Conservation (phyloP, 2,888 invertebrate genomes). For the Sphaerophoria taeniata region DNA sequence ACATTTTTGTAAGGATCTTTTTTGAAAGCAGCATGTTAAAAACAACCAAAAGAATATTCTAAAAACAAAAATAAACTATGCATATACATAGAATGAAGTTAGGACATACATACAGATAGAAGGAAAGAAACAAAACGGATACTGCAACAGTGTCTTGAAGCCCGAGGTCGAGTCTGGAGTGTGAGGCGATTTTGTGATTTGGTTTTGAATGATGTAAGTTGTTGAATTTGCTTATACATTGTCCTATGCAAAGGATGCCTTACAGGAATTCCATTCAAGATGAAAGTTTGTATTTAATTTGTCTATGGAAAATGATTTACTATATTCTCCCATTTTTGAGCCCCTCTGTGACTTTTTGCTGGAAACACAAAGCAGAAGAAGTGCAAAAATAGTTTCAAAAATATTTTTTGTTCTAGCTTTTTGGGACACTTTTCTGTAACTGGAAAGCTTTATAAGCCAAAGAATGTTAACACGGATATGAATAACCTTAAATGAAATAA, state of each 20-base stretch:
- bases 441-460: neutral
- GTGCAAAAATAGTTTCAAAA: slow-evolving; percentile 19
- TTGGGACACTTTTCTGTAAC: neutral
- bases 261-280: neutral
- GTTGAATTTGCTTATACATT: slow-evolving; percentile 30
- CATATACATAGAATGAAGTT: neutral
- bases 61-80: slow-evolving; percentile 11
- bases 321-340: neutral
- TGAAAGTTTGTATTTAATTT: neutral
- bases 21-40: slow-evolving; percentile 49
- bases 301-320: slow-evolving; percentile 18
- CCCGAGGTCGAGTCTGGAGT: neutral
- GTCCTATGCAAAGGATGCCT: slow-evolving; percentile 5
- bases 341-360: slow-evolving; percentile 14
- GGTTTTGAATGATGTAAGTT: slow-evolving; percentile 46
- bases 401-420: neutral
- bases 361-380: slow-evolving; percentile 16
- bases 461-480: too few species aligned
- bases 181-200: slow-evolving; percentile 50
- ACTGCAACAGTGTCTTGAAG: slow-evolving; percentile 23
- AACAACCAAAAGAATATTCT: slow-evolving; percentile 36
- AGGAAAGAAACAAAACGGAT: neutral
- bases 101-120: neutral
- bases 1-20: slow-evolving; percentile 58
- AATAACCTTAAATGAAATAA: slow-evolving; percentile 17